Evolutionary conservation across 2,888 invertebrate genomes (phyloP).

Genomic region (Orthosia incerta): DNA sequence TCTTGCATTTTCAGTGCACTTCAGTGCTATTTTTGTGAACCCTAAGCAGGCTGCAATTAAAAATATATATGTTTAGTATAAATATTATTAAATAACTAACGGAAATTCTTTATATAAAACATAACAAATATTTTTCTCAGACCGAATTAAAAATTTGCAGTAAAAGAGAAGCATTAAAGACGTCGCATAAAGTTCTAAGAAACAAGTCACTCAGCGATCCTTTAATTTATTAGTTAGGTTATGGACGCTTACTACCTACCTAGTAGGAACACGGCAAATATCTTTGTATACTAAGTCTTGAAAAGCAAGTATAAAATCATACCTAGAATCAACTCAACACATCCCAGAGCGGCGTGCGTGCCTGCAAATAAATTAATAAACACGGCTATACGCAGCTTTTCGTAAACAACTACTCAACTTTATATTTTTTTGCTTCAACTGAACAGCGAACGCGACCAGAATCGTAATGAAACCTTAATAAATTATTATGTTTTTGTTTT

Average conservation of each 20-base stretch:
- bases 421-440: slow-evolving; percentile 40
- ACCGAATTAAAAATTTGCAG: background rate
- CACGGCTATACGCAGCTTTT: slow-evolving; percentile 27
- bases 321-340: slow-evolving; percentile 42
- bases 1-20: too few relatives aligned
- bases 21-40: too few relatives aligned
- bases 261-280: background rate
- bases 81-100: too few relatives aligned
- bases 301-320: slow-evolving; percentile 13
- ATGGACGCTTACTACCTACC: background rate
- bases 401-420: slow-evolving; percentile 57
- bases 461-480: slow-evolving; percentile 66
- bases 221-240: background rate
- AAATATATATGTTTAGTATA: too few relatives aligned
- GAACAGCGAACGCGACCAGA: slow-evolving; percentile 38
- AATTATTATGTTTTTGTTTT: slow-evolving; percentile 67
- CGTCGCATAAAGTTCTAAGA: background rate
- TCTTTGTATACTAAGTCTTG: background rate
- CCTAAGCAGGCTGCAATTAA: too few relatives aligned
- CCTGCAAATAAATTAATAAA: slow-evolving; percentile 49
- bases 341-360: slow-evolving; percentile 33
- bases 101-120: too few relatives aligned
- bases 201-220: background rate
- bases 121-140: background rate
- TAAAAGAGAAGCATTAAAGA: background rate